These are phyloP conservation scores for Pachyseris speciosa DNA, from an alignment of 64 coral and sea anemone genomes.

Conservation along the genomic window DNA sequence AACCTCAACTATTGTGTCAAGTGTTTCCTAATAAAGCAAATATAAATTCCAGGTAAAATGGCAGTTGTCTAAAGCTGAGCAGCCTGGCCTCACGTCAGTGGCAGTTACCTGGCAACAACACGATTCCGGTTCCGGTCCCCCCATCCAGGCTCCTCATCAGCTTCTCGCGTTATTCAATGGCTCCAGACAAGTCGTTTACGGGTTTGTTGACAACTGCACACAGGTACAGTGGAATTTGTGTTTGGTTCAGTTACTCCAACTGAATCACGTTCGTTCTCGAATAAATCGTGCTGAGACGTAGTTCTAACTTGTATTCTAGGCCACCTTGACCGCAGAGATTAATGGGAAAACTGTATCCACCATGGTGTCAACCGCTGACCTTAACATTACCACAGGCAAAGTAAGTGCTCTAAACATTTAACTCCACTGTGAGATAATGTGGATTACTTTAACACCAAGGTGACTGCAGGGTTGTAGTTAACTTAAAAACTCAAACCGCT, in stretches of 20 bases:
- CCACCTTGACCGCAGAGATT: slow-evolving; percentile 75
- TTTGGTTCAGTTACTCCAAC: neutral
- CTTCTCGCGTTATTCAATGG: slow-evolving; percentile 93
- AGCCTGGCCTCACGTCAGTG: slow-evolving; percentile 96
- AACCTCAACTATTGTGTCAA: no score
- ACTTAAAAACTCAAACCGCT: neutral
- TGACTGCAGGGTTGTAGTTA: no score
- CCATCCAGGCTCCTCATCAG: slow-evolving; percentile 88
- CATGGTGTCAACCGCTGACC: slow-evolving; percentile 92
- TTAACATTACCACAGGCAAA: slow-evolving; percentile 89
- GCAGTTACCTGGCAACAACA: slow-evolving; percentile 97
- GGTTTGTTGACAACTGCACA: slow-evolving; percentile 91
- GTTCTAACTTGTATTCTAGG: slow-evolving; percentile 25
- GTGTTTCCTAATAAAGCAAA: no score
- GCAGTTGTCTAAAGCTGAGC: slow-evolving; percentile 78
- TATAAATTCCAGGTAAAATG: slow-evolving; percentile 52
- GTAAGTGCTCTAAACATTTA: slow-evolving; percentile 10
- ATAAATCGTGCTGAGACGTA: neutral
- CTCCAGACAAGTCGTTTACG: slow-evolving; percentile 95
- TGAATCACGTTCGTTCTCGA: neutral
- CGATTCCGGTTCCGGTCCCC: slow-evolving; percentile 67
- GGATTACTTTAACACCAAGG: neutral
- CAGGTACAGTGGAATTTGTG: slow-evolving; percentile 52
- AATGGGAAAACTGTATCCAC: slow-evolving; percentile 87
- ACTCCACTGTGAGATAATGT: no score